A percentile compares a stretch with the other conserved stretches of the same genome.
Conservation (phyloP, 2,113 vertebrate genomes). For the Pycnonotus jocosus region DNA sequence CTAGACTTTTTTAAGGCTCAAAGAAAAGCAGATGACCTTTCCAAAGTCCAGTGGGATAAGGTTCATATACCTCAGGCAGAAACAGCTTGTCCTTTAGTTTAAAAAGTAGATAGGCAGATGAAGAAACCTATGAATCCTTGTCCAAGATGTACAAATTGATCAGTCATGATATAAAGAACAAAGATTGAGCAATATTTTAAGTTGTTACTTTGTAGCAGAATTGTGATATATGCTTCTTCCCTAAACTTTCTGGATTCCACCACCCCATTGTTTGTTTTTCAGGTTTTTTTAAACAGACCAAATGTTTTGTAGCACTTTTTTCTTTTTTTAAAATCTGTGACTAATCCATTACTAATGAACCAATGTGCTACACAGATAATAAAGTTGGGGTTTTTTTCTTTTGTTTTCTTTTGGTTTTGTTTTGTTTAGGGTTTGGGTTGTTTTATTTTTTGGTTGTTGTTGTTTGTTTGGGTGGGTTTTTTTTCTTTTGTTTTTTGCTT, state of each 20-base stretch:
- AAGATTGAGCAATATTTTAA: not conserved
- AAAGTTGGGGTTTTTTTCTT: not conserved
- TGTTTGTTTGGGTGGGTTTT: no score
- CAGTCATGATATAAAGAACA: not conserved
- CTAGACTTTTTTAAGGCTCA: not conserved
- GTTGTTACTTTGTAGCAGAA: not conserved
- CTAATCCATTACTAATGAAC: not conserved
- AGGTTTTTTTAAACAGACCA: not conserved
- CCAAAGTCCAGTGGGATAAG: not conserved
- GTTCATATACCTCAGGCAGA: not conserved
- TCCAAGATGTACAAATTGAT: not conserved
- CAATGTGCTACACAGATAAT: not conserved
- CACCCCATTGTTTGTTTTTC: accelerated
- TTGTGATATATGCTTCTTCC: not conserved
- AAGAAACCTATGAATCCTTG: not conserved
- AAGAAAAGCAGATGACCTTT: slow-evolving; percentile 7
- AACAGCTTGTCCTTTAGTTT: not conserved
- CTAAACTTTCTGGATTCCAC: not conserved
- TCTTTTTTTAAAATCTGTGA: not conserved
- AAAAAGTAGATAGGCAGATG: not conserved
- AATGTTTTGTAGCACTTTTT: not conserved
- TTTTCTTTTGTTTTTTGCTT: no score
- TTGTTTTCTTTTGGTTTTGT: accelerated
- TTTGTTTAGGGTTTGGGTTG: no score
- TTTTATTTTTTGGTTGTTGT: accelerated